A percentile compares a stretch with the other conserved stretches of the same genome.
These are phyloP conservation scores for Ooceraea biroi DNA, from an alignment of 1,140 invertebrate species.

Conservation along the genomic window DNA sequence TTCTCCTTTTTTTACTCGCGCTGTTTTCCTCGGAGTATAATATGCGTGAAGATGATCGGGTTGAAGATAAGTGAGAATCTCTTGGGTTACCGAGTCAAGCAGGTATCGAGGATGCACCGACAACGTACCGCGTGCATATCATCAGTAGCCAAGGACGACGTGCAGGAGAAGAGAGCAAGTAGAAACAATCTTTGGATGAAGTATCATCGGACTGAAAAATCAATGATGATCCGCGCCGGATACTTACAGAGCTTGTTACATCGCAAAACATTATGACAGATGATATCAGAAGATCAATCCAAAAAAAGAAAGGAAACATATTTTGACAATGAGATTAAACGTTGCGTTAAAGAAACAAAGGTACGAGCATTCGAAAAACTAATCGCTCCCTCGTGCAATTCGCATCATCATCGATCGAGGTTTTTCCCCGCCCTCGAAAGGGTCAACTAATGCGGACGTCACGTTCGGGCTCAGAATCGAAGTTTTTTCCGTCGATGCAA, in stretches of 20 bases:
- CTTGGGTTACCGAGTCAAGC: conserved; percentile 76
- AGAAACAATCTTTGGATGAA: not conserved
- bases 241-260: not conserved
- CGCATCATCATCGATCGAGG: not conserved
- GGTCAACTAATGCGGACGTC: not conserved
- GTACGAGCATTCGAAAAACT: not conserved
- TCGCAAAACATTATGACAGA: too few relatives aligned
- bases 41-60: conserved; percentile 83
- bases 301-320: not conserved
- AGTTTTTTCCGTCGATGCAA: conserved; percentile 33
- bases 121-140: conserved; percentile 68
- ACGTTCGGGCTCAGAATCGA: not conserved
- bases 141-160: conserved; percentile 67
- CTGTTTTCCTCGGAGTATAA: conserved; percentile 78
- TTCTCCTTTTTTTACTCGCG: conserved; percentile 66
- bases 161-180: conserved; percentile 5
- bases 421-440: not conserved
- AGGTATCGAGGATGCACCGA: conserved; percentile 74
- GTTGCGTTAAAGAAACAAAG: not conserved
- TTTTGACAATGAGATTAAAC: not conserved
- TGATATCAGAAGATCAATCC: not conserved
- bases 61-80: conserved; percentile 78
- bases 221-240: not conserved
- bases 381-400: not conserved
- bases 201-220: not conserved